Evolutionary conservation across 2,113 vertebrate species (phyloP).

Genomic region (Chaetodon trifascialis): DNA sequence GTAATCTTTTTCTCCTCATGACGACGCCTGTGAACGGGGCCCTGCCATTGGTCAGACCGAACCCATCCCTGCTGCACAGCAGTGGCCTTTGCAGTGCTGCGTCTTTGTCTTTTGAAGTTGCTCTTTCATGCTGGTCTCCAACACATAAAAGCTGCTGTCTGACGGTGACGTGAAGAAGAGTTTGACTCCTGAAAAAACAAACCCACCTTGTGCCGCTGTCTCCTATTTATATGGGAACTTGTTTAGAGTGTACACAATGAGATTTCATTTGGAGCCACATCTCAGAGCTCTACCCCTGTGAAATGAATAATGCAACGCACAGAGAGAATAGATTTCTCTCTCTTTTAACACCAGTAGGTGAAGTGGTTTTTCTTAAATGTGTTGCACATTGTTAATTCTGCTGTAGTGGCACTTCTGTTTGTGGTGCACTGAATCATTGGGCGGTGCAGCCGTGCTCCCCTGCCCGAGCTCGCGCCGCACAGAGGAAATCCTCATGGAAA

Average conservation of each 20-base stretch:
- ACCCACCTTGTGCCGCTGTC: neutral
- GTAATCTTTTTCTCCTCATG: slow-evolving; percentile 29
- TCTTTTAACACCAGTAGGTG: slow-evolving; percentile 42
- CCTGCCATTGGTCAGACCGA: slow-evolving; percentile 11
- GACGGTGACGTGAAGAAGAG: slow-evolving; percentile 5
- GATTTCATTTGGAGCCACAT: slow-evolving; percentile 48
- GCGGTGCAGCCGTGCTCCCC: neutral
- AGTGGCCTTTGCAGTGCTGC: neutral
- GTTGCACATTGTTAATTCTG: slow-evolving; percentile 65
- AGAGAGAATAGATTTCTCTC: slow-evolving; percentile 39
- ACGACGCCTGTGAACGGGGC: slow-evolving; percentile 7
- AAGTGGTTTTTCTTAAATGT: slow-evolving; percentile 50
- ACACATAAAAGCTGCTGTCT: slow-evolving; percentile 33
- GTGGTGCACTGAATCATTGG: slow-evolving; percentile 55
- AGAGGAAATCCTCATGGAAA: slow-evolving; percentile 33
- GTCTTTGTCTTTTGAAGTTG: slow-evolving; percentile 32
- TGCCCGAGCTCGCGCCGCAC: slow-evolving; percentile 5
- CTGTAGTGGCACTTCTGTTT: slow-evolving; percentile 58
- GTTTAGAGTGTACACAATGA: slow-evolving; percentile 57
- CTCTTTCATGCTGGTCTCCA: slow-evolving; percentile 14
- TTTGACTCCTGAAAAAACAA: slow-evolving; percentile 11
- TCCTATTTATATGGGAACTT: slow-evolving; percentile 42
- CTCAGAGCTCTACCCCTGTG: slow-evolving; percentile 22
- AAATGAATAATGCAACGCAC: slow-evolving; percentile 66
- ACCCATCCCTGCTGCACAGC: neutral